Percentiles rank a stretch among this genome's conserved stretches.
These are phyloP conservation scores for Drosophila pseudotakahashii DNA, from an alignment of 2,888 invertebrate genomes.

Conservation along the genomic window DNA sequence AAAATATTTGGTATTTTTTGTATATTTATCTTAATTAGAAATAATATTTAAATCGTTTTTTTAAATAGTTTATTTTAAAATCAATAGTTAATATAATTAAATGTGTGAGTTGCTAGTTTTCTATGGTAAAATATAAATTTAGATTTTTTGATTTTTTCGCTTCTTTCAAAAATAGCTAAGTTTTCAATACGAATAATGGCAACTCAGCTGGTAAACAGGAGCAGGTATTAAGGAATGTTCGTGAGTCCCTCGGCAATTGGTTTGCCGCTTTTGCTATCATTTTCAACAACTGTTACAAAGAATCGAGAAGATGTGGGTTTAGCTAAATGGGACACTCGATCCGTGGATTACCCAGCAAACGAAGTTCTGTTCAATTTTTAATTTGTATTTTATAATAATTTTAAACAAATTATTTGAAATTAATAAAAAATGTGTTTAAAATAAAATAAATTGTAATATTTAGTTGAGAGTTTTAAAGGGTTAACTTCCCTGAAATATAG, in stretches of 20 bases:
- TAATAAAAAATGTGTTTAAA: no score
- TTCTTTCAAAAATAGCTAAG: not conserved
- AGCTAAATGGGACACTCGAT: constrained; percentile 21
- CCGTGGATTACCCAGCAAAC: constrained; percentile 23
- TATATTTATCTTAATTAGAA: not conserved
- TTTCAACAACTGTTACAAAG: constrained; percentile 65
- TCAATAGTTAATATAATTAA: no score
- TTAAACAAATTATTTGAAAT: no score
- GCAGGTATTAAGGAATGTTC: constrained; percentile 8
- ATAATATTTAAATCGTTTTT: no score
- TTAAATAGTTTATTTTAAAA: no score
- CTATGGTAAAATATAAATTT: not conserved
- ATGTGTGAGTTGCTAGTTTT: no score
- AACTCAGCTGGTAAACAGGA: not conserved
- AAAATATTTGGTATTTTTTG: not conserved
- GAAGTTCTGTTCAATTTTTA: not conserved
- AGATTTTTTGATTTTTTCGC: not conserved
- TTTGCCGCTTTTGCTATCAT: constrained; percentile 47
- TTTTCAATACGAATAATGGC: not conserved
- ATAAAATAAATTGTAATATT: no score
- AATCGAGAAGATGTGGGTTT: constrained; percentile 4
- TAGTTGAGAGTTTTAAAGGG: not conserved
- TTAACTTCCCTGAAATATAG: no score
- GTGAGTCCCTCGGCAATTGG: constrained; percentile 58
- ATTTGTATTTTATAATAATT: no score